Evolutionary conservation across 1,140 invertebrate genomes (phyloP).

Genomic region (Amphibalanus amphitrite): DNA sequence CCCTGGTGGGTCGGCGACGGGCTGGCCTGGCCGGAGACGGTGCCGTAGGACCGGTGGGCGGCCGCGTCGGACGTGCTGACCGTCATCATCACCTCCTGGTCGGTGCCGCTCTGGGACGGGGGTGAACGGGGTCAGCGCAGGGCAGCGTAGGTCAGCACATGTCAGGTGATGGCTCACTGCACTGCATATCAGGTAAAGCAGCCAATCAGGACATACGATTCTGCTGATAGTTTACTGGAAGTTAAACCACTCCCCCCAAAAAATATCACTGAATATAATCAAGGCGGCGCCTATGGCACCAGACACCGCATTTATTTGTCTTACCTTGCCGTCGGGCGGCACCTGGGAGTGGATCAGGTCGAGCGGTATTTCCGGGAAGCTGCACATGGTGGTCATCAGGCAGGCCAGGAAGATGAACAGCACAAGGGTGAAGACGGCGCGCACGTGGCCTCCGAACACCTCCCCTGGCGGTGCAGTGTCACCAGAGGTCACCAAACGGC

Average conservation of each 20-base stretch:
- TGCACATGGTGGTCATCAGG: slow-evolving; percentile 58
- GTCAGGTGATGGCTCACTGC: no score
- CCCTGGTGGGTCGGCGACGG: background rate
- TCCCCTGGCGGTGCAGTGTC: slow-evolving; percentile 32
- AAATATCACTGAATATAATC: no score
- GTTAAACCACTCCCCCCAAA: no score
- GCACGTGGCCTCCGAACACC: slow-evolving; percentile 66
- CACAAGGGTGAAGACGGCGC: slow-evolving; percentile 74
- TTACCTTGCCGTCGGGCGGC: slow-evolving; percentile 11
- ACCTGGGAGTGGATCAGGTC: slow-evolving; percentile 25
- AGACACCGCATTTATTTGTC: background rate
- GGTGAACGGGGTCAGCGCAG: background rate
- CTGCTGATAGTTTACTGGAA: no score
- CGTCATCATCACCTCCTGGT: background rate
- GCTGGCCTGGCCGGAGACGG: background rate
- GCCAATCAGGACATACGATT: no score
- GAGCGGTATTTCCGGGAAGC: slow-evolving; percentile 73
- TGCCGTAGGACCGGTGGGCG: background rate
- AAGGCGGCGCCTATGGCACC: no score
- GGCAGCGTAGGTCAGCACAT: no score
- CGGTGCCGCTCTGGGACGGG: background rate
- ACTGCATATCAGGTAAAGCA: no score
- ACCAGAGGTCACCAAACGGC: background rate
- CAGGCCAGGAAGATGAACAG: slow-evolving; percentile 69
- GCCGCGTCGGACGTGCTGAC: background rate